Conservation (phyloP, 2,888 invertebrate species). For the Idaea dimidiata region DNA sequence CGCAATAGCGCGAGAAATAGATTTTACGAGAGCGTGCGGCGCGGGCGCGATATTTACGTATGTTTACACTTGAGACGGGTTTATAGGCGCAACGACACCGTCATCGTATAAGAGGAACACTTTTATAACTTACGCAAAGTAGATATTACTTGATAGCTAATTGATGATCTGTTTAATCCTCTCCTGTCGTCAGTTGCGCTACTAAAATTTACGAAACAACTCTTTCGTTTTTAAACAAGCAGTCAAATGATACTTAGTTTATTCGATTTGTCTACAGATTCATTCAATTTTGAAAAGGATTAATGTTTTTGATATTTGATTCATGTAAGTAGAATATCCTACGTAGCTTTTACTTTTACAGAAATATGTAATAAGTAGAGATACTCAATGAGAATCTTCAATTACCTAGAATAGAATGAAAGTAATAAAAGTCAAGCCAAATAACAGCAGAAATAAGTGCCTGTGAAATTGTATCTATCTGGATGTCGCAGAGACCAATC, state of each 20-base stretch:
- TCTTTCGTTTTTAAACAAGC: neutral
- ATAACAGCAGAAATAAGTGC: neutral
- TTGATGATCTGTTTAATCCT: conserved; percentile 14
- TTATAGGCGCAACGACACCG: conserved; percentile 79
- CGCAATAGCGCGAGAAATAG: conserved; percentile 72
- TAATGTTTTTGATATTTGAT: neutral
- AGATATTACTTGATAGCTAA: conserved; percentile 25
- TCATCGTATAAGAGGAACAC: conserved; percentile 55
- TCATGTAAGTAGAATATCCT: neutral
- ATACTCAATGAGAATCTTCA: neutral
- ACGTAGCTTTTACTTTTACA: neutral
- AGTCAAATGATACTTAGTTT: neutral
- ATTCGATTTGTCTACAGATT: neutral
- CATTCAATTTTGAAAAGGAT: neutral
- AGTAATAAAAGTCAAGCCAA: neutral
- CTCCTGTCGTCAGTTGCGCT: neutral
- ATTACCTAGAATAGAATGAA: neutral
- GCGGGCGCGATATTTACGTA: conserved; percentile 70
- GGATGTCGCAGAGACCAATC: conserved; percentile 39
- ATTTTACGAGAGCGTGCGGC: conserved; percentile 76
- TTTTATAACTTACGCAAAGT: conserved; percentile 38
- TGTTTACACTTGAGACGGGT: conserved; percentile 76
- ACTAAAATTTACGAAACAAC: neutral
- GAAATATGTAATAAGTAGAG: neutral
- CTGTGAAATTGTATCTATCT: neutral